A percentile compares a stretch with the other conserved stretches of the same genome.
These are phyloP conservation scores for Scaptomyza caliginosa DNA, from an alignment of 2,888 invertebrate species.

Conservation along the genomic window DNA sequence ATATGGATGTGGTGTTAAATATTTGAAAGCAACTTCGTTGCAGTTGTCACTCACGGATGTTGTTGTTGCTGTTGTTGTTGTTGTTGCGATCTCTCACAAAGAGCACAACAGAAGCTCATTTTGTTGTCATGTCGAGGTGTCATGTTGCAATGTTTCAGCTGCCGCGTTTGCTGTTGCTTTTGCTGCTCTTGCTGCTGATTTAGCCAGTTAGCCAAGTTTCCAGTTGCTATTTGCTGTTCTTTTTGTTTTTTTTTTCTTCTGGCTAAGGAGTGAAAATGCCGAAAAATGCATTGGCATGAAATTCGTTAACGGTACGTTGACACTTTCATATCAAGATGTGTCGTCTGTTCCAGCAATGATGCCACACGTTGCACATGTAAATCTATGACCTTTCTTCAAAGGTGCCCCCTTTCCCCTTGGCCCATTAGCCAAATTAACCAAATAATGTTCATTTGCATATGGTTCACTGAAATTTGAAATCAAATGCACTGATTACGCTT, in stretches of 20 bases:
- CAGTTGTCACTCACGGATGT: slow-evolving; percentile 65
- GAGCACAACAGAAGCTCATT: slow-evolving; percentile 77
- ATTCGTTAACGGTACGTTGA: slow-evolving; percentile 77
- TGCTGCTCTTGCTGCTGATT: neutral
- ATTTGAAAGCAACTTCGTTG: slow-evolving; percentile 72
- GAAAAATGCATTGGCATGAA: slow-evolving; percentile 49
- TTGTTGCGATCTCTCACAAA: slow-evolving; percentile 56
- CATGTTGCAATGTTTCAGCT: slow-evolving; percentile 74
- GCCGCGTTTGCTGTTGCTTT: slow-evolving; percentile 42
- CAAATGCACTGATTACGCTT: slow-evolving; percentile 58
- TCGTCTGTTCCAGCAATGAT: slow-evolving; percentile 1
- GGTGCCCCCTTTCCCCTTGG: neutral
- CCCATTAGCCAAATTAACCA: neutral
- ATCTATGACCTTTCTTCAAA: slow-evolving; percentile 58
- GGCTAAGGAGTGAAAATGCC: slow-evolving; percentile 24
- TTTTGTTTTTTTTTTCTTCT: neutral
- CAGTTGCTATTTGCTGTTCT: slow-evolving; percentile 9
- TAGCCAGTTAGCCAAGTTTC: slow-evolving; percentile 13
- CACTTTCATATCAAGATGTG: slow-evolving; percentile 73
- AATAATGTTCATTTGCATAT: slow-evolving; percentile 44
- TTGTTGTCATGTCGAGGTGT: slow-evolving; percentile 79
- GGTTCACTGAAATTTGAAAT: slow-evolving; percentile 58
- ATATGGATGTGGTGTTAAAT: slow-evolving; percentile 62
- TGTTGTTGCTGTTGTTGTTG: slow-evolving; percentile 36
- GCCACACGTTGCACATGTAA: slow-evolving; percentile 44